Evolutionary conservation across 2,113 vertebrate species (phyloP), one percentile per base, ranked within the genome.

Genomic region (Chloropsis hardwickii): DNA sequence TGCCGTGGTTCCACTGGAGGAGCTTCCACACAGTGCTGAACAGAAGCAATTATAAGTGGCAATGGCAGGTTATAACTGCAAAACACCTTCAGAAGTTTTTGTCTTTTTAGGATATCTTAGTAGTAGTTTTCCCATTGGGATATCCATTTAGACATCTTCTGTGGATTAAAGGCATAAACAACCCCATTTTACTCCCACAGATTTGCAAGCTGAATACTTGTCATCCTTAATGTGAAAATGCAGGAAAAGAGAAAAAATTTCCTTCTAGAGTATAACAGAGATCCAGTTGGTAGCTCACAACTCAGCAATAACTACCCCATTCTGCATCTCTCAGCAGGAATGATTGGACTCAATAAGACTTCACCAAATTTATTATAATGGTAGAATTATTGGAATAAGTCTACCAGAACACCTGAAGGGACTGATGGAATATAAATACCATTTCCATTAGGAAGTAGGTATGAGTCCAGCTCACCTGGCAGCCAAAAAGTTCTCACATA

Each of bases 381-480:
- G 39, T 67, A 54, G 27, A 87, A 86, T 94, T 96, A 91, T 64
- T 50, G n/a, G 79, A 95, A 66, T 70, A 92, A 85, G 53, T 47
- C 61, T 67, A 76, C 25, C n/a, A 92, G 86, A 82, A 91, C 81
- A 81, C 73, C 94, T 82, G 71, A 91, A 84, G 88, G n/a, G 74
- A 42, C 48, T 71, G 56, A 77, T 86, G 39, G 42, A 64, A n/a
- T 83, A 79, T 69, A 94, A 96, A 93, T 42, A 81, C 72, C 28
- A 58, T 81, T 89, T 94, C 72, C 51, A 90, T 81, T 88, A 91
- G 70, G 67, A 86, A 85, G 37, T 3, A 86, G 18, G 20, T 56
- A 64, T 27, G 61, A 92, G 54, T 79, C 86, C 92, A 82, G 70
- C 65, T 91, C 77, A 77, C 76, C 64, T 92, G 54, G 78, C 70